Percentiles rank a stretch among this genome's conserved stretches.
Evolutionary conservation across 1,140 invertebrate genomes (phyloP).

Genomic region (Papilio dardanus): DNA sequence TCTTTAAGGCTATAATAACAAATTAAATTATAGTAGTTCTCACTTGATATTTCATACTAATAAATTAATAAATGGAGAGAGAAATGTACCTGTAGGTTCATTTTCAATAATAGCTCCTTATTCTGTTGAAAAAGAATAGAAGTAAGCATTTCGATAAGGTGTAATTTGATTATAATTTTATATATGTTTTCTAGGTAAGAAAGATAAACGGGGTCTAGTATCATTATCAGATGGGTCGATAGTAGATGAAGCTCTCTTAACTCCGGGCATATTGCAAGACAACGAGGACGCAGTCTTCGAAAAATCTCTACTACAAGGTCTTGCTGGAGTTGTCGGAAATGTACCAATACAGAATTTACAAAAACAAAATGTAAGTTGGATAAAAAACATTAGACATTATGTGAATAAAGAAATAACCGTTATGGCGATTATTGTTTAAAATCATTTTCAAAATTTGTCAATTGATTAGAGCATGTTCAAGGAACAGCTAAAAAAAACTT

Average conservation of each 20-base stretch:
- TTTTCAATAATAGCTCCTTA: background rate
- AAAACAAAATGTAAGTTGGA: constrained; percentile 74
- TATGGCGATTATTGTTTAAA: too few species aligned
- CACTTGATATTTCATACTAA: background rate
- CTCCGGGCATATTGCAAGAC: constrained; percentile 54
- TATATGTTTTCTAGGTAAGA: constrained; percentile 79
- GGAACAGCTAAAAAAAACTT: background rate
- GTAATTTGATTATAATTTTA: constrained; percentile 8
- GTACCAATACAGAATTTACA: constrained; percentile 82
- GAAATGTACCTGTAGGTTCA: too few species aligned
- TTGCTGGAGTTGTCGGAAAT: constrained; percentile 86
- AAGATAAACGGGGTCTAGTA: constrained; percentile 85
- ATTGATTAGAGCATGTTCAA: background rate
- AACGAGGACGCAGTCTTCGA: constrained; percentile 71
- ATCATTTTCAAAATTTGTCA: background rate
- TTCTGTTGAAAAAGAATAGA: background rate
- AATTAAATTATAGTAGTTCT: background rate
- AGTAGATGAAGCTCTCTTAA: constrained; percentile 84
- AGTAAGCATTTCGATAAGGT: background rate
- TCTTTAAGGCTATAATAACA: background rate
- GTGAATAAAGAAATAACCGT: background rate
- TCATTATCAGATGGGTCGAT: constrained; percentile 85
- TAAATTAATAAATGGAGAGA: background rate
- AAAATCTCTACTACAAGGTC: constrained; percentile 83
- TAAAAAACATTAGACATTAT: background rate